Conservation (phyloP, 2,797 vertebrate species). For the Pogoniulus pusillus region DNA sequence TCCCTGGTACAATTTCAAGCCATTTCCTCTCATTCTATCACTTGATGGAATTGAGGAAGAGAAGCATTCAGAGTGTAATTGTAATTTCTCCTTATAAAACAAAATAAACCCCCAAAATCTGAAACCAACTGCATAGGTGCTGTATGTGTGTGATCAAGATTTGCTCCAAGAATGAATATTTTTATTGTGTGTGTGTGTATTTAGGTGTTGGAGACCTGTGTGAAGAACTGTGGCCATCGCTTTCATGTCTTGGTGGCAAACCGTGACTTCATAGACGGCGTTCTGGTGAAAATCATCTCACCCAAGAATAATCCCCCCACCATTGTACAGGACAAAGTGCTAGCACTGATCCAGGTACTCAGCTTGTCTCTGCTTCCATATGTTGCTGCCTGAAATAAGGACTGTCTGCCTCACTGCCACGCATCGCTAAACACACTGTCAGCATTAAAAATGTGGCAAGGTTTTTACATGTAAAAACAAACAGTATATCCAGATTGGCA, state of each 20-base stretch:
- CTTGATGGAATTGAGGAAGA: neutral
- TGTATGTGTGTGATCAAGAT: neutral
- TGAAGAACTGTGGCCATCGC: constrained; percentile 98
- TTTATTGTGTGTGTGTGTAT: neutral
- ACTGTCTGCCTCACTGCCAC: neutral
- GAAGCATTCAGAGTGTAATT: neutral
- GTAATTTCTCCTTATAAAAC: neutral
- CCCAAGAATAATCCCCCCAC: constrained; percentile 97
- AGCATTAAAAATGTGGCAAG: constrained; percentile 7
- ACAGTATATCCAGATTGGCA: constrained; percentile 2
- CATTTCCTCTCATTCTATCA: no score
- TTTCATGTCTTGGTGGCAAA: constrained; percentile 94
- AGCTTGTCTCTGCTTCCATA: constrained; percentile 24
- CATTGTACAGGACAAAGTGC: constrained; percentile 97
- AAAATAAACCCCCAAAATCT: neutral
- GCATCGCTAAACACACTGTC: constrained; percentile 22
- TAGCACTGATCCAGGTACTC: constrained; percentile 93
- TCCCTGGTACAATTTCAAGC: no score
- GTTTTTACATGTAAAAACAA: constrained; percentile 15
- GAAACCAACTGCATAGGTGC: neutral
- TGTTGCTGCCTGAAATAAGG: constrained; percentile 34
- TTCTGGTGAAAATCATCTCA: constrained; percentile 96
- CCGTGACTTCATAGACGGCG: constrained; percentile 94
- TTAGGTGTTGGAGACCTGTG: constrained; percentile 96
- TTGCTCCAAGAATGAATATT: neutral